Evolutionary conservation across 2,113 vertebrate species (phyloP), one percentile per base, ranked within the genome.

Genomic region (Nanorana parkeri): DNA sequence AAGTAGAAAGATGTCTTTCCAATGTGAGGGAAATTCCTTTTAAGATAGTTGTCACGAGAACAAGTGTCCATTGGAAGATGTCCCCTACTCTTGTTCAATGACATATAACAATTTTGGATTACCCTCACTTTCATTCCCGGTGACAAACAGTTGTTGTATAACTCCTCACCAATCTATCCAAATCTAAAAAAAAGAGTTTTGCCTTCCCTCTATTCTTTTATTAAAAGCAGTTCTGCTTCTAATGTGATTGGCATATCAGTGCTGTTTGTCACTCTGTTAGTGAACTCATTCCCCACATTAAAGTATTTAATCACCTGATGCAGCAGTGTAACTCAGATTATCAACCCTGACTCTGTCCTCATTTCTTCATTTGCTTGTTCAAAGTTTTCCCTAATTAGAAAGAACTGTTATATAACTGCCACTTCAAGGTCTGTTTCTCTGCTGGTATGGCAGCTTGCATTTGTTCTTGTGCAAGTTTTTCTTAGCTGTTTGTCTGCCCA

Each of bases 401-500:
- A 68, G 64, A 54, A 58, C 64, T 54, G 26, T 79, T 79, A 79
- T 79, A 68, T 58, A 79, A 79, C 52, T 68, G 19, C 20, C 15
- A 68, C 64, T 55, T 79, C 65, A 68, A 79, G 52, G 77, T 66
- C 61, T 67, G 77, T 41, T 58, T 79, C 51, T 79, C 52, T 79
- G 77, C 65, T 79, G 77, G 77, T 52, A 79, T 68, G 61, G 67
- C 76, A 78, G 61, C 41, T 78, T 78, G 63, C 76, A 79, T 79
- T 79, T 65, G 52, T 60, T 75, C n/a, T 36, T 68, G 17, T 68
- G 64, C 51, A 67, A 55, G 63, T 67, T 78, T 54, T 17, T 55
- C 24, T 52, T 66, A 54, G 28, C 61, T 77, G 41, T 52, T 58
- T 77, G 17, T 54, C 63, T 68, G n/a, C 26, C n/a, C 23, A 21